Percentiles rank a stretch among this genome's conserved stretches.
These are phyloP conservation scores for Caradrina kadenii DNA, from an alignment of 2,888 invertebrate genomes.

Conservation along the genomic window DNA sequence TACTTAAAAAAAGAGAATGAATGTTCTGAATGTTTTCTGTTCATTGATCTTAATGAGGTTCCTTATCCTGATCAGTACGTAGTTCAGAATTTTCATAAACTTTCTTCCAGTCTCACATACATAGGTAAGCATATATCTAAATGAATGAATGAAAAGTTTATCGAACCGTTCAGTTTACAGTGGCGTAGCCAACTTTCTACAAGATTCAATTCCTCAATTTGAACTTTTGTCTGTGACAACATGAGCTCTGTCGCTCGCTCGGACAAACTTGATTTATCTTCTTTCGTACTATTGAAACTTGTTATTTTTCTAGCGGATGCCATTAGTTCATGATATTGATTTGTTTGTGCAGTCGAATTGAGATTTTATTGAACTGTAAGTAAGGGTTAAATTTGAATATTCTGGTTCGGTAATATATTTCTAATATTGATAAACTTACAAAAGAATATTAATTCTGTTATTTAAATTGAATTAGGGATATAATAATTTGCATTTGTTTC, in stretches of 20 bases:
- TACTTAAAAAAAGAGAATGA: too few relatives aligned
- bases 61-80: neutral
- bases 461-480: too few relatives aligned
- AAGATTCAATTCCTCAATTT: slow-evolving; percentile 61
- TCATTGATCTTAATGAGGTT: too few relatives aligned
- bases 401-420: too few relatives aligned
- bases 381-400: neutral
- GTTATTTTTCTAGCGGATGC: slow-evolving; percentile 38
- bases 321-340: slow-evolving; percentile 7
- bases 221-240: slow-evolving; percentile 53
- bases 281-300: slow-evolving; percentile 42
- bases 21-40: too few relatives aligned
- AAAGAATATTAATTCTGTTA: too few relatives aligned
- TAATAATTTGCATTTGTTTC: neutral
- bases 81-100: neutral
- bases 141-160: slow-evolving; percentile 23
- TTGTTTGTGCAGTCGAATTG: slow-evolving; percentile 6
- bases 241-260: slow-evolving; percentile 32
- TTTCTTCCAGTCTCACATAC: neutral
- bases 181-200: slow-evolving; percentile 36
- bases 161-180: slow-evolving; percentile 11
- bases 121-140: slow-evolving; percentile 9
- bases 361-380: neutral
- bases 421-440: too few relatives aligned
- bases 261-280: slow-evolving; percentile 55